Conservation (phyloP, 2,888 invertebrate genomes). For the Erebia palarica region DNA sequence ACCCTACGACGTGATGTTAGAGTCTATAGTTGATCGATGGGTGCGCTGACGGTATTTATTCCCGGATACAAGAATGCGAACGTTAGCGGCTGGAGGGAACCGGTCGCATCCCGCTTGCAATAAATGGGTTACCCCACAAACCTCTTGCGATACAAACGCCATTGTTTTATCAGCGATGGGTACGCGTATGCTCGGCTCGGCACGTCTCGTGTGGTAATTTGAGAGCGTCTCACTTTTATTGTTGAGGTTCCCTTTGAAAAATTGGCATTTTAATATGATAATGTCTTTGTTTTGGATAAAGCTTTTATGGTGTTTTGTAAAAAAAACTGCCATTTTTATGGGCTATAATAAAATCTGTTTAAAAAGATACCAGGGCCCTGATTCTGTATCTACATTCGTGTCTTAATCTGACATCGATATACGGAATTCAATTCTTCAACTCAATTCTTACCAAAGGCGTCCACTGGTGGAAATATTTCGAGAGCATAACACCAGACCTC, state of each 20-base stretch:
- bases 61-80: conserved; percentile 71
- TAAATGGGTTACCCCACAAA: conserved; percentile 81
- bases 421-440: no score
- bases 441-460: no score
- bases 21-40: conserved; percentile 42
- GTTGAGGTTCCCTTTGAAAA: conserved; percentile 2
- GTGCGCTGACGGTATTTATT: conserved; percentile 50
- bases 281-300: neutral
- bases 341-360: neutral
- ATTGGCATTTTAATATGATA: neutral
- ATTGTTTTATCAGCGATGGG: conserved; percentile 39
- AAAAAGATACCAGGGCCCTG: neutral
- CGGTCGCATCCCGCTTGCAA: conserved; percentile 68
- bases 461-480: no score
- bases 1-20: conserved; percentile 46
- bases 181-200: neutral
- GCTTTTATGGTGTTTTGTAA: neutral
- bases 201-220: conserved; percentile 8
- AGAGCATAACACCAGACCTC: no score
- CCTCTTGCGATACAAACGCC: conserved; percentile 75
- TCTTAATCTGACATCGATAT: no score
- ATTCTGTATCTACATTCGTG: no score
- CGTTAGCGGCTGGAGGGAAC: conserved; percentile 50
- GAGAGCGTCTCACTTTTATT: conserved; percentile 7
- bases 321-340: neutral